A percentile compares a stretch with the other conserved stretches of the same genome.
Conservation (phyloP, 2,797 vertebrate genomes). For the Nothura maculosa region DNA sequence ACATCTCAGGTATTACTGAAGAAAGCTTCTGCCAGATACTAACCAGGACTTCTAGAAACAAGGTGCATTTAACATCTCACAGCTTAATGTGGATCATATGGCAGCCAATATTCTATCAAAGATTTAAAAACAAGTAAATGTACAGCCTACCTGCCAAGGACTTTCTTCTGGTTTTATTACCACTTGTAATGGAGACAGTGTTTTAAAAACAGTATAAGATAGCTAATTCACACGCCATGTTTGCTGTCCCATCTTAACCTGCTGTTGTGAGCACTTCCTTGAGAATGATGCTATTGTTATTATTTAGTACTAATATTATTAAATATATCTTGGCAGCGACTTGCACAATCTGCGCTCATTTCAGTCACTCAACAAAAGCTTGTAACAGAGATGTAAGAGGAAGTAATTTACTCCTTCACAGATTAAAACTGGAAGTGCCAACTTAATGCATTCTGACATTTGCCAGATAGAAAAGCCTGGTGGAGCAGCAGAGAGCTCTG, state of each 20-base stretch:
- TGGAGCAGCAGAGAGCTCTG: background rate
- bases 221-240: background rate
- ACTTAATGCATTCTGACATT: conserved; percentile 51
- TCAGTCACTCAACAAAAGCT: conserved; percentile 54
- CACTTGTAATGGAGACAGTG: conserved; percentile 5
- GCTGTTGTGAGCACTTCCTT: conserved; percentile 29
- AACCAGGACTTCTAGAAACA: conserved; percentile 49
- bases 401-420: conserved; percentile 66
- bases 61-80: conserved; percentile 12
- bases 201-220: background rate
- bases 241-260: conserved; percentile 54
- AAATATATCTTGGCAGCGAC: conserved; percentile 58
- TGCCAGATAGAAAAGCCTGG: conserved; percentile 25
- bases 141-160: conserved; percentile 1
- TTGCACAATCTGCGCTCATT: conserved; percentile 57
- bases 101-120: conserved; percentile 40
- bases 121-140: conserved; percentile 47
- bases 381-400: conserved; percentile 63
- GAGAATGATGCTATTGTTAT: conserved; percentile 44
- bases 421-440: conserved; percentile 70
- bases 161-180: conserved; percentile 31
- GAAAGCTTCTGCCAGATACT: background rate
- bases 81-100: background rate
- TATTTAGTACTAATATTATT: conserved; percentile 72
- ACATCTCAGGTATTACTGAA: background rate